Conservation (phyloP, 2,113 vertebrate genomes). For the Vidua chalybeata region DNA sequence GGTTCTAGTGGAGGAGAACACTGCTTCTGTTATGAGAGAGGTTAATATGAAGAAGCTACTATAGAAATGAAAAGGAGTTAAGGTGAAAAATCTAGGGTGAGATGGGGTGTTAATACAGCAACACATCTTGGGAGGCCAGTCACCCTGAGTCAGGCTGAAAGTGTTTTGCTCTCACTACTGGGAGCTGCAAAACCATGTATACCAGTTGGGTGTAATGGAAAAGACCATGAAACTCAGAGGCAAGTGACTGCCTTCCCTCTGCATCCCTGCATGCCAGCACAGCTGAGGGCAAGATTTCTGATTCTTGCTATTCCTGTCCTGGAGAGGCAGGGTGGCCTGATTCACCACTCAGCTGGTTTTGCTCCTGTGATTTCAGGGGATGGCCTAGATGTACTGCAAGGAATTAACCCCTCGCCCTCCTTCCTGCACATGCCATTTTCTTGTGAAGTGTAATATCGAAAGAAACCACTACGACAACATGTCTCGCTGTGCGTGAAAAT, state of each 20-base stretch:
- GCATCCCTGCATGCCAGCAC: neutral
- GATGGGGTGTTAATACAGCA: neutral
- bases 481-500: neutral
- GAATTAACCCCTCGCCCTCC: neutral
- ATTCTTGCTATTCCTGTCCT: neutral
- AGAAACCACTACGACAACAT: neutral
- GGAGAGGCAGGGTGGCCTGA: constrained; percentile 9
- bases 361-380: constrained; percentile 27
- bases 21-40: neutral
- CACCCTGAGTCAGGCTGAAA: neutral
- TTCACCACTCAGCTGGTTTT: neutral
- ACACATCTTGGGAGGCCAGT: neutral
- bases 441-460: neutral
- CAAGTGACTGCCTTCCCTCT: neutral
- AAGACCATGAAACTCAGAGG: neutral
- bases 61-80: neutral
- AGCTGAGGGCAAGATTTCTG: neutral
- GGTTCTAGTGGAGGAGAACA: neutral
- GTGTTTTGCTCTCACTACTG: neutral
- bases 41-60: neutral
- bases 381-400: constrained; percentile 15
- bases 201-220: neutral
- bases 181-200: neutral
- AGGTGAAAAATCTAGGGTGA: neutral
- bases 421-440: neutral